These are phyloP conservation scores for Drosophila rufa DNA, from an alignment of 1,140 invertebrate species.

Conservation along the genomic window DNA sequence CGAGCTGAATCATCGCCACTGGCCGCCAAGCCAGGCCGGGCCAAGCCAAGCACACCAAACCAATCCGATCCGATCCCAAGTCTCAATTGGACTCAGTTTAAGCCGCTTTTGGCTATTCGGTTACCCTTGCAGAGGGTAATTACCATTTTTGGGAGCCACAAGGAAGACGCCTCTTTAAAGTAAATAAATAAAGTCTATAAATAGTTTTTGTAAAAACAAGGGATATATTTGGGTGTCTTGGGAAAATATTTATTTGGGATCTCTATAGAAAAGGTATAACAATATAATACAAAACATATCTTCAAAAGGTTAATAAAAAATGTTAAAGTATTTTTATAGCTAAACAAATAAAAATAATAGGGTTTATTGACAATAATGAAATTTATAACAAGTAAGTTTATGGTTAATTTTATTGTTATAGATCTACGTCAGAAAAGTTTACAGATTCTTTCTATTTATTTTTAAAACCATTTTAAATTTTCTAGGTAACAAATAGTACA, in stretches of 20 bases:
- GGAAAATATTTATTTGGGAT: not conserved
- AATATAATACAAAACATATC: not conserved
- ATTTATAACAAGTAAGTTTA: not conserved
- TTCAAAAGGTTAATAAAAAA: not conserved
- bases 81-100: conserved; percentile 67
- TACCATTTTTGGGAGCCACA: not conserved
- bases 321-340: not conserved
- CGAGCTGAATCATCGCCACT: conserved; percentile 65
- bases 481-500: no score
- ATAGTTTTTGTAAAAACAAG: conserved; percentile 7
- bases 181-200: conserved; percentile 9
- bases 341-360: no score
- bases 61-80: conserved; percentile 46
- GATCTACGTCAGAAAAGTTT: not conserved
- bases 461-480: no score
- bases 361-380: not conserved
- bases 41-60: conserved; percentile 12
- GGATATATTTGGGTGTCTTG: not conserved
- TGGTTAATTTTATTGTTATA: not conserved
- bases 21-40: conserved; percentile 34
- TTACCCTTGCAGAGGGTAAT: conserved; percentile 25
- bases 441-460: not conserved
- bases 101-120: conserved; percentile 61
- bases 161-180: conserved; percentile 17
- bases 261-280: not conserved